Evolutionary conservation across 2,888 invertebrate genomes (phyloP).

Genomic region (Parasteatoda lunata): DNA sequence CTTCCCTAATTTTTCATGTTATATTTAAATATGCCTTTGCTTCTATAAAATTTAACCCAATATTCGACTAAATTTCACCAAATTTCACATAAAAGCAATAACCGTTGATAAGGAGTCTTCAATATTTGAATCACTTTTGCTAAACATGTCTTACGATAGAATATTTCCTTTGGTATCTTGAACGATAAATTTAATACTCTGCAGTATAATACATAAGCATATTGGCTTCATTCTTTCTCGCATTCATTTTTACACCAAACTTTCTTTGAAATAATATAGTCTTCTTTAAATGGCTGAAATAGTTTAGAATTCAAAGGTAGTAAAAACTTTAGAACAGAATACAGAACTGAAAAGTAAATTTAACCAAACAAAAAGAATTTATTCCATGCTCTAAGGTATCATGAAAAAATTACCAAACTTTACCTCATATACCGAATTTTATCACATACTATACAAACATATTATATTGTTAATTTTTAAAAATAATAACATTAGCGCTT

Average conservation of each 20-base stretch:
- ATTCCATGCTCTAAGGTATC: too few relatives aligned
- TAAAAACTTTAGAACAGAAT: too few relatives aligned
- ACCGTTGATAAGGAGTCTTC: background rate
- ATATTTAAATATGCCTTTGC: background rate
- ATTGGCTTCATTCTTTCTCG: background rate
- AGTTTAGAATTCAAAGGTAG: background rate
- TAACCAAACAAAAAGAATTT: too few relatives aligned
- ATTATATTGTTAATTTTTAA: too few relatives aligned
- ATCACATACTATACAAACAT: too few relatives aligned
- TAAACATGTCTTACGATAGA: background rate
- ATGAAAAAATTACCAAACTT: too few relatives aligned
- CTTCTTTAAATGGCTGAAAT: constrained; percentile 3
- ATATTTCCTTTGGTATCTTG: background rate
- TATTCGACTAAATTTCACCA: too few relatives aligned
- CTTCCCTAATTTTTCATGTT: background rate
- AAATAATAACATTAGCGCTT: too few relatives aligned
- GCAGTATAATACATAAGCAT: background rate
- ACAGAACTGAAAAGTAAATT: too few relatives aligned
- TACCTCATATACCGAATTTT: too few relatives aligned
- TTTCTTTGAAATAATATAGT: background rate
- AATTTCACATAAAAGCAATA: background rate
- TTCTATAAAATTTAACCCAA: background rate
- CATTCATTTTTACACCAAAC: background rate
- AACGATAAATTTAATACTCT: background rate
- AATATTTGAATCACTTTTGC: background rate